A percentile compares a stretch with the other conserved stretches of the same genome.
Evolutionary conservation across 37 sponge, comb jelly and placozoan species (phyloP).

Genomic region (Hormiphora californensis): DNA sequence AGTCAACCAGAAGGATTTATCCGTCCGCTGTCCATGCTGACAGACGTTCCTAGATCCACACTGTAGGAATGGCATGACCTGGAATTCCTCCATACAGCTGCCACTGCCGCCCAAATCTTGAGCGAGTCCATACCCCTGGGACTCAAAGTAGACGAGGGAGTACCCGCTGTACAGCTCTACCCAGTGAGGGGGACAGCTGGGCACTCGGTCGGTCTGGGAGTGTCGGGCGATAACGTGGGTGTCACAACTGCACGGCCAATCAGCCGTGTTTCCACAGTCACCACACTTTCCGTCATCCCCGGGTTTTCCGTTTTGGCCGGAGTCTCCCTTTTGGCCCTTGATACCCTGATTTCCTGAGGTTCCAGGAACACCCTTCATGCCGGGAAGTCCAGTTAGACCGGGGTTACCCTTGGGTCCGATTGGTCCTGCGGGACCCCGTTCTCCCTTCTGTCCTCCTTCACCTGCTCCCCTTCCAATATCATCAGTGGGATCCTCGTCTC

Average conservation of each 20-base stretch:
- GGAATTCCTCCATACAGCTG: slow-evolving; percentile 14
- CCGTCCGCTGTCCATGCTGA: not conserved
- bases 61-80: not conserved
- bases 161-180: not conserved
- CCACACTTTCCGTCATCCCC: not conserved
- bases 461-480: too few relatives aligned
- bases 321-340: slow-evolving; percentile 16
- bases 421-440: not conserved
- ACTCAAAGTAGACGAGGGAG: not conserved
- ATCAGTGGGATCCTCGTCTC: too few relatives aligned
- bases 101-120: not conserved
- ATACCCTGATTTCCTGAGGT: not conserved
- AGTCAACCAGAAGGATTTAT: not conserved
- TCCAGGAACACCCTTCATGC: not conserved
- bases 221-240: not conserved
- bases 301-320: not conserved
- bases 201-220: not conserved
- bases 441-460: not conserved
- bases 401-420: not conserved
- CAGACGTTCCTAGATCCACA: not conserved
- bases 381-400: not conserved
- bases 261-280: not conserved
- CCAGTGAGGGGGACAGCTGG: slow-evolving; percentile 3
- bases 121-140: not conserved
- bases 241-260: not conserved